These are phyloP conservation scores for Solea senegalensis DNA, from an alignment of 2,113 vertebrate genomes.

Conservation along the genomic window DNA sequence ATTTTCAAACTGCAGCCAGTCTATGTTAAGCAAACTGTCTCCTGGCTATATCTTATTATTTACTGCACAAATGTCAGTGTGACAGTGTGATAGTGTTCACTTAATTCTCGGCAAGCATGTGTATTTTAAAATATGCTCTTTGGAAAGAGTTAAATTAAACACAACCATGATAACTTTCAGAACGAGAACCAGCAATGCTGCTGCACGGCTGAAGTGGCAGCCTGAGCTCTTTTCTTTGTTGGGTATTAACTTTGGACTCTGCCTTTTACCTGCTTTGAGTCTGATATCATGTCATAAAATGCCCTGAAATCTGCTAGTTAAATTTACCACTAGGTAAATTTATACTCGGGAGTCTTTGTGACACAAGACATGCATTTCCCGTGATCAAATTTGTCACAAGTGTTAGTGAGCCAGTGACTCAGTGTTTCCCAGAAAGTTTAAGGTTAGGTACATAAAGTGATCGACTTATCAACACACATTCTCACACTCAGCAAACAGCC, in stretches of 20 bases:
- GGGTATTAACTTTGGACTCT: slow-evolving; percentile 18
- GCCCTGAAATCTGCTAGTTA: slow-evolving; percentile 4
- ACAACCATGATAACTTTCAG: background rate
- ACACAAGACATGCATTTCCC: too few relatives aligned
- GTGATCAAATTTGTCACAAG: background rate
- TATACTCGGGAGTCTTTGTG: background rate
- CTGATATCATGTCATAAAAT: slow-evolving; percentile 18
- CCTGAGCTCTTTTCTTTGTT: background rate
- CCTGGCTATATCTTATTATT: too few relatives aligned
- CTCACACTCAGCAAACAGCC: background rate
- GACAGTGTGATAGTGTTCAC: too few relatives aligned
- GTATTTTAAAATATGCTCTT: too few relatives aligned
- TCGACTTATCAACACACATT: background rate
- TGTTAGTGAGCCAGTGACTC: background rate
- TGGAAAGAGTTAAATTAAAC: too few relatives aligned
- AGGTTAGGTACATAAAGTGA: background rate
- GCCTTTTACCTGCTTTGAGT: slow-evolving; percentile 7
- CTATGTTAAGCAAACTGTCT: too few relatives aligned
- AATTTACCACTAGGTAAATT: background rate
- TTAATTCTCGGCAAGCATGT: too few relatives aligned
- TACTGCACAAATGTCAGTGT: too few relatives aligned
- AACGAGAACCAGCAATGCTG: background rate
- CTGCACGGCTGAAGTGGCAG: background rate
- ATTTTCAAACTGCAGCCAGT: too few relatives aligned
- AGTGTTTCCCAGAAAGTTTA: background rate